These are phyloP conservation scores for Eriosoma lanigerum DNA, from an alignment of 1,140 invertebrate species.

Conservation along the genomic window DNA sequence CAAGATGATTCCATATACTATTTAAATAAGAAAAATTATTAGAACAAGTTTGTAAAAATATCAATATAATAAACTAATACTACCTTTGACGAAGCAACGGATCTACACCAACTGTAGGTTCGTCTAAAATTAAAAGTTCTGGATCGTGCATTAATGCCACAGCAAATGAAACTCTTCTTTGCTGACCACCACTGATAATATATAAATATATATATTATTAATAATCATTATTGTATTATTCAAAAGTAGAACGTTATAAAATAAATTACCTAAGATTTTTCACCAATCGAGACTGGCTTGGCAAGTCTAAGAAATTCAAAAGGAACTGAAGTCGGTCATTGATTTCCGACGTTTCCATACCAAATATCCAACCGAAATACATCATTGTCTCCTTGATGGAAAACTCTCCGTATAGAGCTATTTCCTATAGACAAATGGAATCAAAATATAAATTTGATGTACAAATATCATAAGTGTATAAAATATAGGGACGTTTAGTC, in stretches of 20 bases:
- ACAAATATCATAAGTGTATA: background rate
- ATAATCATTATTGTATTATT: background rate
- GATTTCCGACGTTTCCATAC: conserved; percentile 73
- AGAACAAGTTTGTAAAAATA: background rate
- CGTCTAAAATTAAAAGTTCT: conserved; percentile 87
- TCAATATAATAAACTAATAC: background rate
- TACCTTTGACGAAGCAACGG: conserved; percentile 86
- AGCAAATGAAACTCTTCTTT: conserved; percentile 83
- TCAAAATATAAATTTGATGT: background rate
- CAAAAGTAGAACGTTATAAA: background rate
- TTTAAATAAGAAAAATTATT: conserved; percentile 41
- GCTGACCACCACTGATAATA: conserved; percentile 75
- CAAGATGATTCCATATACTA: conserved; percentile 92
- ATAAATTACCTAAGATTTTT: conserved; percentile 68
- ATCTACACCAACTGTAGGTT: conserved; percentile 94
- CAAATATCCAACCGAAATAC: conserved; percentile 88
- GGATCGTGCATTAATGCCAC: conserved; percentile 85
- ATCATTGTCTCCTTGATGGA: conserved; percentile 86
- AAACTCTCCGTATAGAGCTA: conserved; percentile 88
- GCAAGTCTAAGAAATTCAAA: conserved; percentile 67
- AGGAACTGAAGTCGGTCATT: conserved; percentile 80
- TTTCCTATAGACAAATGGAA: conserved; percentile 67
- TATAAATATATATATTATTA: too few relatives aligned
- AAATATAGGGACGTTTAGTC: background rate
- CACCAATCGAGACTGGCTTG: conserved; percentile 67